These are phyloP conservation scores for Brenthis daphne DNA, from an alignment of 2,888 invertebrate genomes.

Conservation along the genomic window DNA sequence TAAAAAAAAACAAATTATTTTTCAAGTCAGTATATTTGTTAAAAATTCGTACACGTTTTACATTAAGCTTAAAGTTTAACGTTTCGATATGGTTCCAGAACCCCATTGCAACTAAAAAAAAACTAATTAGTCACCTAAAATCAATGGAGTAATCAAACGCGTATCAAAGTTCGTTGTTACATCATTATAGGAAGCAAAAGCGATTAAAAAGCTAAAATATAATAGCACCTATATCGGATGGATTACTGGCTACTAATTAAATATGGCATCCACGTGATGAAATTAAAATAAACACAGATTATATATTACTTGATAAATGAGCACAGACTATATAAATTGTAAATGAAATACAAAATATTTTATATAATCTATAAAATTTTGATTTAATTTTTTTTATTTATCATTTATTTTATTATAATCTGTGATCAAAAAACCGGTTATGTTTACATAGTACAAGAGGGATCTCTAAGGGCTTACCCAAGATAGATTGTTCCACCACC, in stretches of 20 bases:
- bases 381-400: constrained; percentile 1
- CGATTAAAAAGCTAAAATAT: constrained; percentile 41
- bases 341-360: background rate
- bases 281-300: constrained; percentile 28
- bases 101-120: constrained; percentile 68
- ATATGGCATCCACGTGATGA: constrained; percentile 70
- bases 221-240: constrained; percentile 54
- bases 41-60: constrained; percentile 68
- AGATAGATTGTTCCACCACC: constrained; percentile 61
- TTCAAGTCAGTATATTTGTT: constrained; percentile 79
- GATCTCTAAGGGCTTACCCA: constrained; percentile 26
- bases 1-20: constrained; percentile 48
- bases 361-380: constrained; percentile 23
- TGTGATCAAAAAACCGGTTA: constrained; percentile 21
- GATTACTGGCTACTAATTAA: constrained; percentile 57
- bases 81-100: constrained; percentile 77
- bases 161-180: constrained; percentile 75
- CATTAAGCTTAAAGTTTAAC: constrained; percentile 28
- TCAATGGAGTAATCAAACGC: constrained; percentile 80
- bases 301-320: constrained; percentile 22
- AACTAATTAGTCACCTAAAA: constrained; percentile 43
- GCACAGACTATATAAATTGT: constrained; percentile 28
- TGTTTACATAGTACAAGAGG: constrained; percentile 10
- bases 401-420: constrained; percentile 21
- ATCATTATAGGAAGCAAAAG: constrained; percentile 43